Percentiles rank a stretch among this genome's conserved stretches.
These are phyloP conservation scores for Cirrhinus molitorella DNA, from an alignment of 2,797 vertebrate species.

Conservation along the genomic window DNA sequence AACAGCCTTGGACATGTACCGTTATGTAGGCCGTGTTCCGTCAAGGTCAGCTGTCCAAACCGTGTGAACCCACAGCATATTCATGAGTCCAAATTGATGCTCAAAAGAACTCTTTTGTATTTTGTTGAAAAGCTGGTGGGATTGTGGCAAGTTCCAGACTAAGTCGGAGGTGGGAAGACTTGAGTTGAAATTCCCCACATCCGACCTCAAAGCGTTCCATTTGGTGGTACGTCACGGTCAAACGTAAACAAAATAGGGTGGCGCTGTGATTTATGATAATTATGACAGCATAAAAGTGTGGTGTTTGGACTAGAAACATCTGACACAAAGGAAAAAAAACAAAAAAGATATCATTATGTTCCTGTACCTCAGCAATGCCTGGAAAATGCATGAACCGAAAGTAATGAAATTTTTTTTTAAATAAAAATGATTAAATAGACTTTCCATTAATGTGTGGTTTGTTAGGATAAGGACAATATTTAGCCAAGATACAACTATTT, in stretches of 20 bases:
- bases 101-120: slow-evolving; percentile 28
- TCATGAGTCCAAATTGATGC: slow-evolving; percentile 13
- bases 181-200: background rate
- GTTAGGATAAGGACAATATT: too few species aligned
- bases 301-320: background rate
- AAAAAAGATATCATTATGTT: background rate
- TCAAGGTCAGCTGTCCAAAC: slow-evolving; percentile 28
- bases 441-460: too few species aligned
- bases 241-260: background rate
- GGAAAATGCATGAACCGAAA: too few species aligned
- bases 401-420: too few species aligned
- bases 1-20: background rate
- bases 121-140: background rate
- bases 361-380: background rate
- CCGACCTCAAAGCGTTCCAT: background rate
- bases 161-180: background rate
- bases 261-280: background rate
- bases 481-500: too few species aligned
- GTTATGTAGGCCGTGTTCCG: background rate
- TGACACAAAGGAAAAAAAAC: background rate
- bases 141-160: background rate
- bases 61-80: background rate
- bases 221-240: background rate
- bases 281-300: background rate
- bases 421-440: too few species aligned